Conservation (phyloP, 1,140 invertebrate genomes). For the Rhopalosiphum maidis region DNA sequence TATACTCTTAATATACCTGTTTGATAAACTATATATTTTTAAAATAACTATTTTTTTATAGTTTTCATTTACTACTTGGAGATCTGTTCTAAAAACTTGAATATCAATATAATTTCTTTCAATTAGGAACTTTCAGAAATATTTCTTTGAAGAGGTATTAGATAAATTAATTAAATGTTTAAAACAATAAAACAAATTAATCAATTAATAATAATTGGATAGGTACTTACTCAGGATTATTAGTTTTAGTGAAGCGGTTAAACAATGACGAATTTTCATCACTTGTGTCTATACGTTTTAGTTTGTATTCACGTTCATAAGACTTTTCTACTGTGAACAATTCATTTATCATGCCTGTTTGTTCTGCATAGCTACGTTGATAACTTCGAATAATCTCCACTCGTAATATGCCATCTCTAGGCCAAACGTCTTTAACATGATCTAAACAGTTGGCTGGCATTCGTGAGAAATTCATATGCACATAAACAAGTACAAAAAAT, state of each 20-base stretch:
- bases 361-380: constrained; percentile 2
- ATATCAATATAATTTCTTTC: neutral
- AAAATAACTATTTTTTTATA: neutral
- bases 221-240: constrained; percentile 39
- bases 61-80: neutral
- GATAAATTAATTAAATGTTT: neutral
- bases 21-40: too few species aligned
- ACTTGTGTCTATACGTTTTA: constrained; percentile 45
- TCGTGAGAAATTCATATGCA: constrained; percentile 92
- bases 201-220: neutral
- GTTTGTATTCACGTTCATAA: constrained; percentile 78
- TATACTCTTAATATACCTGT: too few species aligned
- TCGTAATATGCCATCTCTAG: constrained; percentile 88
- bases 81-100: neutral
- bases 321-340: constrained; percentile 81
- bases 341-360: constrained; percentile 66
- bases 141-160: neutral
- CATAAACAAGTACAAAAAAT: constrained; percentile 91
- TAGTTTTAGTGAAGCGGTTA: constrained; percentile 21
- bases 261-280: constrained; percentile 51
- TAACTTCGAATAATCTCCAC: constrained; percentile 88
- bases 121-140: neutral
- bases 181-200: neutral
- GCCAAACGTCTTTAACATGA: constrained; percentile 89
- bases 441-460: constrained; percentile 93